Conservation (phyloP, 2,888 invertebrate genomes). For the Diaphora mendica region DNA sequence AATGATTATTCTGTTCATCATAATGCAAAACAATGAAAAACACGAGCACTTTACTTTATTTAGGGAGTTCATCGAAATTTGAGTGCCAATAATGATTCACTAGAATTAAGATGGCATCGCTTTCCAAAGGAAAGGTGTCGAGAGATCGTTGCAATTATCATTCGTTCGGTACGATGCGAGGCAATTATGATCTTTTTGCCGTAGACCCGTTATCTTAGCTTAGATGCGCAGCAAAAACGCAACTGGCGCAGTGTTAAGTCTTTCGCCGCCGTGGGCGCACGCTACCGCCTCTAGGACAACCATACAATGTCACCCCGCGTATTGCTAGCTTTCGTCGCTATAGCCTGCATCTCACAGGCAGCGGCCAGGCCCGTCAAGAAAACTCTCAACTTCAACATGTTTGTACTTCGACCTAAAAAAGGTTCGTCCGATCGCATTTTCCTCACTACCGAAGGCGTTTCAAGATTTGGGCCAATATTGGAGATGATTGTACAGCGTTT, state of each 20-base stretch:
- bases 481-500: slow-evolving; percentile 90
- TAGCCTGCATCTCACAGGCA: slow-evolving; percentile 65
- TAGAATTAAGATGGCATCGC: slow-evolving; percentile 78
- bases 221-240: slow-evolving; percentile 79
- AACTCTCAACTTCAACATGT: slow-evolving; percentile 82
- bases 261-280: slow-evolving; percentile 69
- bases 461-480: slow-evolving; percentile 89
- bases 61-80: slow-evolving; percentile 56
- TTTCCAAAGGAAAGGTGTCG: slow-evolving; percentile 85
- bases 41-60: slow-evolving; percentile 18
- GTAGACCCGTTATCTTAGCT: slow-evolving; percentile 81
- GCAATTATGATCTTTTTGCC: slow-evolving; percentile 85
- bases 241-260: slow-evolving; percentile 72
- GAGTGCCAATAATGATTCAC: slow-evolving; percentile 68
- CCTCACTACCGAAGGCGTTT: slow-evolving; percentile 74
- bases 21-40: slow-evolving; percentile 20
- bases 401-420: slow-evolving; percentile 72
- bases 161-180: slow-evolving; percentile 67
- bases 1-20: slow-evolving; percentile 36
- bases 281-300: slow-evolving; percentile 49
- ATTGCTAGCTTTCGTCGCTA: slow-evolving; percentile 63
- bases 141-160: slow-evolving; percentile 80
- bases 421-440: slow-evolving; percentile 70
- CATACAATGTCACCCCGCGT: slow-evolving; percentile 58
- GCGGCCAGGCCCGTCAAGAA: slow-evolving; percentile 72